Evolutionary conservation across 2,797 vertebrate genomes (phyloP).

Genomic region (Siniperca scherzeri): DNA sequence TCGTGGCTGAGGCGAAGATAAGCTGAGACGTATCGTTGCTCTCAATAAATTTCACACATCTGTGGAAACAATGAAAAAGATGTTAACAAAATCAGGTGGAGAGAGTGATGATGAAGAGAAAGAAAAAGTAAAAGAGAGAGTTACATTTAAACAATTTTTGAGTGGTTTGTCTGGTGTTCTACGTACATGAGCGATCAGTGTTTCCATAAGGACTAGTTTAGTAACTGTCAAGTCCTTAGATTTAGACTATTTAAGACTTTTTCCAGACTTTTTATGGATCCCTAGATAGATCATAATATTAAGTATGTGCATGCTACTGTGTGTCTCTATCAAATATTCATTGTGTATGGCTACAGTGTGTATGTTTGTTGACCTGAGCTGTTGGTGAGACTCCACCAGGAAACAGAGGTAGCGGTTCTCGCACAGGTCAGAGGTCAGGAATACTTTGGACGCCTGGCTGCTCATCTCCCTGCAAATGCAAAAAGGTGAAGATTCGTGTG

Average conservation of each 20-base stretch:
- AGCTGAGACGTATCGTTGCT: slow-evolving; percentile 93
- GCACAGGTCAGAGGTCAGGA: slow-evolving; percentile 95
- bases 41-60: slow-evolving; percentile 96
- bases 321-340: background rate
- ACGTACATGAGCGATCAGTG: background rate
- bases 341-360: background rate
- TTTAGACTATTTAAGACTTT: background rate
- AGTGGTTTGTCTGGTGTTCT: background rate
- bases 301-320: background rate
- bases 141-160: background rate
- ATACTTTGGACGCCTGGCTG: slow-evolving; percentile 95
- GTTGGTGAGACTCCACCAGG: slow-evolving; percentile 94
- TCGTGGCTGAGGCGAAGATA: slow-evolving; percentile 93
- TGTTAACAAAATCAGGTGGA: background rate
- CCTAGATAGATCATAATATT: background rate
- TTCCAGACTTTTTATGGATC: background rate
- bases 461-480: slow-evolving; percentile 90
- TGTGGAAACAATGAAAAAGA: slow-evolving; percentile 65
- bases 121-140: background rate
- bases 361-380: slow-evolving; percentile 88
- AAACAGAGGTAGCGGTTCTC: slow-evolving; percentile 96
- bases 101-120: background rate
- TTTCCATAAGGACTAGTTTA: background rate
- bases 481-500: background rate
- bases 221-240: background rate